These are phyloP conservation scores for Helogale parvula DNA, from an alignment of 2,113 vertebrate species.

Conservation along the genomic window DNA sequence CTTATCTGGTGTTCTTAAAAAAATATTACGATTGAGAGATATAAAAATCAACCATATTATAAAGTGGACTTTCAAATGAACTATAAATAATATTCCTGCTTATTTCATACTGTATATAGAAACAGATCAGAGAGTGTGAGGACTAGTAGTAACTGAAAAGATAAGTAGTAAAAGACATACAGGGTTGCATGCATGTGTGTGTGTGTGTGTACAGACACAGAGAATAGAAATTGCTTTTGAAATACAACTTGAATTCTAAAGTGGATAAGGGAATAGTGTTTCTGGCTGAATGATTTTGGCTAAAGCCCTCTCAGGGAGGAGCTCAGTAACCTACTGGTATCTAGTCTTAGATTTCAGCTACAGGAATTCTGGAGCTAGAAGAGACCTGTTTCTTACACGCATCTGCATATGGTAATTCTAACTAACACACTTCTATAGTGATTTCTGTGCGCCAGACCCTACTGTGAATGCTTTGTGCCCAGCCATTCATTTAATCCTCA, in stretches of 20 bases:
- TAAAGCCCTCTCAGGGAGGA: not conserved
- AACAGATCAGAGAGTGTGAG: not conserved
- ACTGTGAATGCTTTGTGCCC: not conserved
- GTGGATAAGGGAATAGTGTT: not conserved
- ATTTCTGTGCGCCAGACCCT: not conserved
- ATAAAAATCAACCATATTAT: not conserved
- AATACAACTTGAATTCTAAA: not conserved
- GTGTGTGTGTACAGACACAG: not conserved
- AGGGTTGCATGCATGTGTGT: not conserved
- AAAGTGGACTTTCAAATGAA: not conserved
- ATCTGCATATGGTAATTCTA: not conserved
- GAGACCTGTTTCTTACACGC: not conserved
- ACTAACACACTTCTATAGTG: not conserved
- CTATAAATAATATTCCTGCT: not conserved
- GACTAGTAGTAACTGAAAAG: not conserved
- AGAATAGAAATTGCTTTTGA: not conserved
- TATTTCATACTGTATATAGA: not conserved
- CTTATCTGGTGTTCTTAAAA: slow-evolving; percentile 25
- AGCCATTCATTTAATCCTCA: not conserved
- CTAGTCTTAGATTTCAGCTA: not conserved
- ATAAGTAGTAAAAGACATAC: not conserved
- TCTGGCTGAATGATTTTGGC: not conserved
- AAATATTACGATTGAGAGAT: not conserved
- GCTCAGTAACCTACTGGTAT: not conserved
- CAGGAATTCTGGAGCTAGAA: not conserved